Conservation (phyloP, 2,797 vertebrate species). For the Podargus strigoides region DNA sequence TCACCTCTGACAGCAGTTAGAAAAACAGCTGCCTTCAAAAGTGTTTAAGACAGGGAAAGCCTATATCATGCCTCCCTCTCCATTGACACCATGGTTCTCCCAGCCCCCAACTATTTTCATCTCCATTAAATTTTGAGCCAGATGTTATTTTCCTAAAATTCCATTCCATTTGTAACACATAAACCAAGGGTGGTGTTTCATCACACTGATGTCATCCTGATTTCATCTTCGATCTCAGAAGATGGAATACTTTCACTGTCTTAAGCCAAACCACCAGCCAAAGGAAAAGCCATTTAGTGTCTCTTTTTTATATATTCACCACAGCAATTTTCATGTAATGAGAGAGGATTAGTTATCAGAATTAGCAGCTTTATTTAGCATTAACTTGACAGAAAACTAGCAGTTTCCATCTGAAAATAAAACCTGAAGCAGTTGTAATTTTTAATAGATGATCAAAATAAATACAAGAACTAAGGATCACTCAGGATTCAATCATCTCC, state of each 20-base stretch:
- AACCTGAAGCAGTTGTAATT: background rate
- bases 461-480: constrained; percentile 15
- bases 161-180: background rate
- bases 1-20: background rate
- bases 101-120: background rate
- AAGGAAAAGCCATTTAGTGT: background rate
- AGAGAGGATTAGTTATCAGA: background rate
- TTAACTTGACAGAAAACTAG: constrained; percentile 4
- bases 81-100: background rate
- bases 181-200: background rate
- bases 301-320: background rate
- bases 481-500: background rate
- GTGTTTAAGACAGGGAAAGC: background rate
- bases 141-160: background rate
- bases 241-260: background rate
- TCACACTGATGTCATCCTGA: background rate
- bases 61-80: background rate
- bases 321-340: background rate
- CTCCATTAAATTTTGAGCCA: background rate
- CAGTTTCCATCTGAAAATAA: background rate
- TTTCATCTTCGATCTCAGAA: background rate
- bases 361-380: constrained; percentile 16
- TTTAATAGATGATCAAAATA: constrained; percentile 18
- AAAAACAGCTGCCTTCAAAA: background rate
- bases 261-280: background rate